Base-by-base conservation (phyloP, 2,888 invertebrate species). In the Fabriciana adippe region DNA sequence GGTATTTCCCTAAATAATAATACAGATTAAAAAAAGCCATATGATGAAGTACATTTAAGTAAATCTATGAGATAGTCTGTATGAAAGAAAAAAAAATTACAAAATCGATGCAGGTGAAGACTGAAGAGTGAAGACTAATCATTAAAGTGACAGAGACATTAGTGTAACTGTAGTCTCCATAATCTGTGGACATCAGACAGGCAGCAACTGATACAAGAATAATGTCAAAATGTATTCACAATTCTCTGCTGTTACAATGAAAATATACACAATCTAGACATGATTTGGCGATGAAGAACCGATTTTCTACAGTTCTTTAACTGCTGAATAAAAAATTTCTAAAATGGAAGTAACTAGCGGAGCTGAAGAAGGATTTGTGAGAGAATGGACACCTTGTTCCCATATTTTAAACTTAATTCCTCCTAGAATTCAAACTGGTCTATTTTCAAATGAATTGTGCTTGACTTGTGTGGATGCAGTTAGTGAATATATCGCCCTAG, bases 401-500 rank as follows among this genome's bases (percentile, higher is more conserved):
- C 94, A 95, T 80, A 92, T 97, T 76, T 92, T 97, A 69, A 95
- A 95, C 78, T 94, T 95, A 81, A 95, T 97, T 77, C 97, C 97
- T 31, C 90, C 94, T 61, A 95, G 95, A 79, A 93, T 95, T 67
- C 95, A 96, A 83, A 95, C 92, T 79, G 97, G 97, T 5, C 86
- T 97, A 75, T 96, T 96, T 85, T 94, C 95, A 15, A 94, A 94
- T 79, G 96, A 97, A 82, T 89, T 97, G 55, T 93, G 90, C 83
- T 92, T 97, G 68, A 98, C 97, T 1, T 97, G 97, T 81, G 93
- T 98, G 53, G 97, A 97, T 89, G 96, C 94, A n/a, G 93, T 96
- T 54, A 93, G 94, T 18, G 96, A 97, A 77, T 97, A 96, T 83
- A 94, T 98, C 73, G 97, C 96, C 1, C 85, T 98, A 65, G 98